These are phyloP conservation scores for Mizuhopecten yessoensis DNA, from an alignment of 1,140 invertebrate genomes.

Conservation along the genomic window DNA sequence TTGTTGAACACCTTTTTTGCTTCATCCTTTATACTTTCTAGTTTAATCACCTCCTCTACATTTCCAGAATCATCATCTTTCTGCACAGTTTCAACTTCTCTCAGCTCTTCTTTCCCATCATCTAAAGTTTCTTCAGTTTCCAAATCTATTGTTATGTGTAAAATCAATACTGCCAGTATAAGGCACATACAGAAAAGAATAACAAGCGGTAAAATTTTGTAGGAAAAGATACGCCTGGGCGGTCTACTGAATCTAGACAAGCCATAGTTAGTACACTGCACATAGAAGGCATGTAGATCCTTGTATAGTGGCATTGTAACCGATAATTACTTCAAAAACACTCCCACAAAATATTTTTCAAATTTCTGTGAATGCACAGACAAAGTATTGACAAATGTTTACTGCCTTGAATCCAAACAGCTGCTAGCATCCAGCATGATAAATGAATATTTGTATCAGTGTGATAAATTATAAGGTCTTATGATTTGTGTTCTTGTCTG, in stretches of 20 bases:
- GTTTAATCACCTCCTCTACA: not conserved
- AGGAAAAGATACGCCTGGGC: not conserved
- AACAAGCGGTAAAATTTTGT: not conserved
- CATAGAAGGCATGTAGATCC: not conserved
- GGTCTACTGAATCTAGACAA: not conserved
- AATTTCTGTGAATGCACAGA: too few species aligned
- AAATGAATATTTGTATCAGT: too few species aligned
- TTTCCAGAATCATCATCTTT: not conserved
- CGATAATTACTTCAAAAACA: too few species aligned
- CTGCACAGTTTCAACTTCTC: not conserved
- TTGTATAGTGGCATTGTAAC: not conserved
- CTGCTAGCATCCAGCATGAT: too few species aligned
- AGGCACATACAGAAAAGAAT: not conserved
- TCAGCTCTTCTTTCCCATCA: not conserved
- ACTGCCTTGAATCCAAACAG: too few species aligned
- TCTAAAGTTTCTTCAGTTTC: not conserved
- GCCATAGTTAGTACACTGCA: not conserved
- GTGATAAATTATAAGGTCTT: too few species aligned
- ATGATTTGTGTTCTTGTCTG: too few species aligned
- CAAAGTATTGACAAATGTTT: too few species aligned
- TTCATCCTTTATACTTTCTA: slow-evolving; percentile 1
- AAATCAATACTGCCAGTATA: not conserved
- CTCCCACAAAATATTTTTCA: too few species aligned
- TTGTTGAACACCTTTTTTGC: not conserved
- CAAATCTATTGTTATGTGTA: not conserved